These are phyloP conservation scores for Orientallactaga bullata DNA, from an alignment of 2,113 vertebrate species.

Conservation along the genomic window DNA sequence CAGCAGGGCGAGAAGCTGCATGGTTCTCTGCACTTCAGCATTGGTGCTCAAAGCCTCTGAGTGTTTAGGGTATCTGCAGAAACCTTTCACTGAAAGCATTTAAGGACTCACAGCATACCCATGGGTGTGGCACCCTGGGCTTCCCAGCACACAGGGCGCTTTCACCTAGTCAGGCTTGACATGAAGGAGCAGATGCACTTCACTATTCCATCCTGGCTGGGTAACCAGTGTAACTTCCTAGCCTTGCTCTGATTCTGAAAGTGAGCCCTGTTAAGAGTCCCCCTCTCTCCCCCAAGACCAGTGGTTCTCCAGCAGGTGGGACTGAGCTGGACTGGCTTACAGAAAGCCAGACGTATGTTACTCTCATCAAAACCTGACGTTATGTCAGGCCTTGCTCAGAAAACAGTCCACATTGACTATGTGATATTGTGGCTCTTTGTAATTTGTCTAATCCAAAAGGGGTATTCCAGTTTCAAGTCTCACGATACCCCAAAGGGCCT, in stretches of 20 bases:
- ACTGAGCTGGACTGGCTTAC: background rate
- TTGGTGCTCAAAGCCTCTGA: background rate
- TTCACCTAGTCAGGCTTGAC: background rate
- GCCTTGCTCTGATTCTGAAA: background rate
- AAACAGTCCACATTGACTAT: constrained; percentile 72
- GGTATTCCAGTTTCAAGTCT: constrained; percentile 72
- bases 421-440: constrained; percentile 53
- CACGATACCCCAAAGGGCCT: constrained; percentile 77
- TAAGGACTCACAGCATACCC: background rate
- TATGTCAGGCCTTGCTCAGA: constrained; percentile 62
- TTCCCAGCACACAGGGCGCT: background rate
- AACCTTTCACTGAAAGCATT: background rate
- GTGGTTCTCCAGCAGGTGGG: background rate
- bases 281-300: background rate
- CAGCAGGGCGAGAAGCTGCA: constrained; percentile 47
- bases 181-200: background rate
- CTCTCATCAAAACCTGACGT: constrained; percentile 42
- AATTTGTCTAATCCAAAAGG: constrained; percentile 64
- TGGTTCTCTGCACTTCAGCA: constrained; percentile 31
- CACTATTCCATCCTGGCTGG: background rate
- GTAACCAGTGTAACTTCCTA: background rate
- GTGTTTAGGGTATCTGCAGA: background rate
- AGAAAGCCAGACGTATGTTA: background rate
- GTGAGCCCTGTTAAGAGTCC: background rate
- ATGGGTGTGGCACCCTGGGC: background rate